Conservation (phyloP, 2,797 vertebrate species). For the Sebastes hubbsi region DNA sequence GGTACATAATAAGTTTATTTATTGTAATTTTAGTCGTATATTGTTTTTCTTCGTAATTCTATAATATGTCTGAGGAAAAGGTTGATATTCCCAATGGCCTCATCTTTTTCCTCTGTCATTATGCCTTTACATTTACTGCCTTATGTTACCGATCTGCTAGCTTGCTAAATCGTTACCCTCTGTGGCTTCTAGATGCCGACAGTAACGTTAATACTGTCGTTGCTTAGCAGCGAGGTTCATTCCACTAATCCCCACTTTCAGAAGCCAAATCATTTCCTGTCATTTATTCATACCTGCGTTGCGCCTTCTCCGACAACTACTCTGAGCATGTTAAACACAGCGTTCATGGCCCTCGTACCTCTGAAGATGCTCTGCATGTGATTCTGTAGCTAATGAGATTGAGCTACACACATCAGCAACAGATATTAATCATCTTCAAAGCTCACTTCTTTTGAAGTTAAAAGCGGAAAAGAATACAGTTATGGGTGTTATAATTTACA, state of each 20-base stretch:
- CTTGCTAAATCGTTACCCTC: no score
- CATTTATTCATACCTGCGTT: not conserved
- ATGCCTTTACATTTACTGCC: no score
- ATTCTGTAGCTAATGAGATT: not conserved
- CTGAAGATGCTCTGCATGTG: not conserved
- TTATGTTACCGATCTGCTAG: no score
- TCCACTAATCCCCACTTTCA: not conserved
- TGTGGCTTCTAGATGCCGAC: no score
- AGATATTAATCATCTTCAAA: not conserved
- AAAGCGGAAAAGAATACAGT: not conserved
- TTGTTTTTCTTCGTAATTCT: no score
- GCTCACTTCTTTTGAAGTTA: not conserved
- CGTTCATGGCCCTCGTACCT: not conserved
- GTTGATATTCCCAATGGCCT: no score
- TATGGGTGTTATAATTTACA: not conserved
- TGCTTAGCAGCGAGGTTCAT: no score
- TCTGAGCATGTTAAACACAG: not conserved
- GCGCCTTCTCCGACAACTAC: not conserved
- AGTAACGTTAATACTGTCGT: no score
- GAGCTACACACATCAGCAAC: not conserved
- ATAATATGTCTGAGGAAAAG: no score
- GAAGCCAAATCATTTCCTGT: not conserved
- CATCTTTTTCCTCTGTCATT: no score
- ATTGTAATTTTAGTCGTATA: no score
- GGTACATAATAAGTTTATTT: accelerated